These are phyloP conservation scores for Vidua macroura DNA, from an alignment of 2,113 vertebrate species.

Conservation along the genomic window DNA sequence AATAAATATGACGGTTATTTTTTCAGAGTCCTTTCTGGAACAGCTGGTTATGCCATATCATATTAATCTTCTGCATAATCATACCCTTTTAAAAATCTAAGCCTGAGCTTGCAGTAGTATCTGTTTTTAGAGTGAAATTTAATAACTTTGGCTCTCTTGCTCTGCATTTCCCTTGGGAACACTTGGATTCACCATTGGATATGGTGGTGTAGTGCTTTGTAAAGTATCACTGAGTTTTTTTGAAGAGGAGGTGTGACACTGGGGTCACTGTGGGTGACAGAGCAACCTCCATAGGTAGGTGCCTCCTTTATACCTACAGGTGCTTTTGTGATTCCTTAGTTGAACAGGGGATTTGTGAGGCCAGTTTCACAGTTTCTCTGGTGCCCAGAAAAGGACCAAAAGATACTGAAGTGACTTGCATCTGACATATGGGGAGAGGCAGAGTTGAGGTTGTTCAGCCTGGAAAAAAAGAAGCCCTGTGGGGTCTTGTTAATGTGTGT, in stretches of 20 bases:
- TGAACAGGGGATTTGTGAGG: neutral
- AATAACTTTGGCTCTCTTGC: neutral
- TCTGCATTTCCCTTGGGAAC: neutral
- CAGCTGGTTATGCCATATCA: neutral
- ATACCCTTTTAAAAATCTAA: neutral
- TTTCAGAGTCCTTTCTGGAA: neutral
- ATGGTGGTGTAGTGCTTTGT: neutral
- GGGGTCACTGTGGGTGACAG: neutral
- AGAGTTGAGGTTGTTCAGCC: neutral
- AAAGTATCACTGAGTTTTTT: neutral
- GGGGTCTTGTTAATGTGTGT: neutral
- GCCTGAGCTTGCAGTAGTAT: neutral
- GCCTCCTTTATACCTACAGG: neutral
- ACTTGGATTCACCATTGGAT: neutral
- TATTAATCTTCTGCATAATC: neutral
- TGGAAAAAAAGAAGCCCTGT: neutral
- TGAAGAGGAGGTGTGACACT: neutral
- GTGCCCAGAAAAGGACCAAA: neutral
- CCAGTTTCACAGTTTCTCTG: neutral
- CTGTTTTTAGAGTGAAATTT: neutral
- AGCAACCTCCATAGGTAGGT: neutral
- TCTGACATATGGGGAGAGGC: neutral
- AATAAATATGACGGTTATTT: neutral
- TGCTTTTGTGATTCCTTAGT: neutral
- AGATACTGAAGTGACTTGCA: neutral